Percentiles rank a stretch among this genome's conserved stretches.
phyloP scores from a whole-genome alignment of 2,797 vertebrate species.

The Florisuga fusca region DNA sequence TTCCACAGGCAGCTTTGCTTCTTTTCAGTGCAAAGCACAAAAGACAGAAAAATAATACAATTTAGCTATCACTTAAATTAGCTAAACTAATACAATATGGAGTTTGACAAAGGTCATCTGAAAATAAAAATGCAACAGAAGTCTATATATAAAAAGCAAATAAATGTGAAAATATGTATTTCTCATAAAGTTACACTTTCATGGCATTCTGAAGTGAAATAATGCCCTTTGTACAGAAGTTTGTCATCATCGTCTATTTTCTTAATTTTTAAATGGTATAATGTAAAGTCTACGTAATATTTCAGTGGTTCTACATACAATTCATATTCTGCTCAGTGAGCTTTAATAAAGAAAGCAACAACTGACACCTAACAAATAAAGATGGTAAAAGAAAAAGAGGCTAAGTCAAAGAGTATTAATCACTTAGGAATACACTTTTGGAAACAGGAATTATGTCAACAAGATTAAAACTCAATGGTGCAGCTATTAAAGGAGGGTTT shows the following conservation, averaged over 20 bases:
- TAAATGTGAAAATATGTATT: background rate
- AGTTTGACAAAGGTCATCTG: background rate
- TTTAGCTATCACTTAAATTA: background rate
- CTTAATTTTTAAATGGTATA: slow-evolving; percentile 29
- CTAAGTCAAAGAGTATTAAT: background rate
- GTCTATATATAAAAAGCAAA: background rate
- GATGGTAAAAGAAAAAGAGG: background rate
- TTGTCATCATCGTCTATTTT: background rate
- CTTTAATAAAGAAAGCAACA: slow-evolving; percentile 15
- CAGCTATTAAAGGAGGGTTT: background rate
- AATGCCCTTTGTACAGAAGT: slow-evolving; percentile 32
- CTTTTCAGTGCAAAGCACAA: background rate
- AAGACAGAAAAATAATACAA: background rate
- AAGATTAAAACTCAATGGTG: background rate
- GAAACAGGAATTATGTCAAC: background rate
- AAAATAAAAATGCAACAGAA: slow-evolving; percentile 12
- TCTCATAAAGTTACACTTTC: background rate
- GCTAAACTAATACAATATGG: background rate
- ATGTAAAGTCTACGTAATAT: slow-evolving; percentile 28
- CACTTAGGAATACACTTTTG: background rate
- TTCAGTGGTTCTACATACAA: slow-evolving; percentile 48
- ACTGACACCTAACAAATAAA: slow-evolving; percentile 20
- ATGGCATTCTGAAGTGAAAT: background rate
- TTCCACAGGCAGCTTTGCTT: background rate
- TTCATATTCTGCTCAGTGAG: slow-evolving; percentile 7